phyloP scores from a whole-genome alignment of 1,140 invertebrate genomes.

The Drosophila tropicalis region DNA sequence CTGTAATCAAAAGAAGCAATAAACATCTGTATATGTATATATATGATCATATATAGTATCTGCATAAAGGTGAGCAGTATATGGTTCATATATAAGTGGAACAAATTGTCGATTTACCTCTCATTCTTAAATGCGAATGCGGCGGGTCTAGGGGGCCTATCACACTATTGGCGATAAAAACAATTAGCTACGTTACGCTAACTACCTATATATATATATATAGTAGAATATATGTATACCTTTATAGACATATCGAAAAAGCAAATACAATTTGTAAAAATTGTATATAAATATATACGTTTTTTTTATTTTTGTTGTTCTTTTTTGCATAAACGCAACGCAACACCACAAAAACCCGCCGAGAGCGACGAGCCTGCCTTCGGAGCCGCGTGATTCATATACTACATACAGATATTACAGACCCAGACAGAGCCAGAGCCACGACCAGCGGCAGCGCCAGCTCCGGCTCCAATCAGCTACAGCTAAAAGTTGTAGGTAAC shows the following conservation, averaged over 20 bases:
- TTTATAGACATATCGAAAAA: slow-evolving; percentile 13
- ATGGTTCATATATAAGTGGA: background rate
- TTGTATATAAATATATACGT: background rate
- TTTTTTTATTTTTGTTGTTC: slow-evolving; percentile 25
- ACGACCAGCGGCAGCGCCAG: slow-evolving; percentile 11
- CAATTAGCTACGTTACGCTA: slow-evolving; percentile 23
- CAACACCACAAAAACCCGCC: background rate
- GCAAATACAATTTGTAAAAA: slow-evolving; percentile 7
- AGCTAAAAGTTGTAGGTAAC: slow-evolving; percentile 49
- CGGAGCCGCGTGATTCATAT: slow-evolving; percentile 54
- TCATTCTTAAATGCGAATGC: background rate
- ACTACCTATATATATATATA: background rate
- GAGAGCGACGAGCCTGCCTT: slow-evolving; percentile 15
- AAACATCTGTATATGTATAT: background rate
- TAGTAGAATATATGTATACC: background rate
- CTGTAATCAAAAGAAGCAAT: slow-evolving; percentile 1
- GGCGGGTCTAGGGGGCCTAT: background rate
- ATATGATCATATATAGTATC: background rate
- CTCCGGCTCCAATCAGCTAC: slow-evolving; percentile 15
- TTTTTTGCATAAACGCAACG: slow-evolving; percentile 12
- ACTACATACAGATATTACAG: slow-evolving; percentile 27
- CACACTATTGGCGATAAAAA: slow-evolving; percentile 9
- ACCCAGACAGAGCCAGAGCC: background rate
- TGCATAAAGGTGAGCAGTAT: background rate
- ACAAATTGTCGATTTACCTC: background rate